A percentile compares a stretch with the other conserved stretches of the same genome.
phyloP scores from a whole-genome alignment of 1,140 invertebrate species.

The Drosophila watanabei region DNA sequence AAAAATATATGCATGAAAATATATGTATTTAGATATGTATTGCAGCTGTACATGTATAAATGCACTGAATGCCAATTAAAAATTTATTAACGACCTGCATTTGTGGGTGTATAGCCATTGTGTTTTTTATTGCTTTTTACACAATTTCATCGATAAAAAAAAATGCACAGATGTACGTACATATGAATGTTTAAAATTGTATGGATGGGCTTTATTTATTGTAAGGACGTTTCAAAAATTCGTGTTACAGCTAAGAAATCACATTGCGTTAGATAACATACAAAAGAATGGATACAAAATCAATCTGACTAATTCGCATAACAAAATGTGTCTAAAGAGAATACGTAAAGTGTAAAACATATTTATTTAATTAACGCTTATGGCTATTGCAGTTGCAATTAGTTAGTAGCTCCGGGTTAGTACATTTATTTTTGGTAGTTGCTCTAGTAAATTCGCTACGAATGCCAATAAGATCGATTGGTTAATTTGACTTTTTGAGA shows the following conservation, averaged over 20 bases:
- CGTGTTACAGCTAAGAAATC: constrained; percentile 73
- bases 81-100: constrained; percentile 11
- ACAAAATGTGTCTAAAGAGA: constrained; percentile 62
- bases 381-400: constrained; percentile 11
- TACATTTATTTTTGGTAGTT: constrained; percentile 11
- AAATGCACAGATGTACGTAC: not conserved
- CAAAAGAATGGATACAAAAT: constrained; percentile 51
- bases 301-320: constrained; percentile 49
- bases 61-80: constrained; percentile 15
- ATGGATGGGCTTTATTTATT: constrained; percentile 77
- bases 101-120: not conserved
- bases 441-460: constrained; percentile 58
- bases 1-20: not conserved
- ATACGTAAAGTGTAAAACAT: constrained; percentile 46
- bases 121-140: not conserved
- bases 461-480: constrained; percentile 37
- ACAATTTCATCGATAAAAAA: not conserved
- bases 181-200: constrained; percentile 40
- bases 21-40: not conserved
- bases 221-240: constrained; percentile 80
- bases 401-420: constrained; percentile 25
- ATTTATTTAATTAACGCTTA: constrained; percentile 55
- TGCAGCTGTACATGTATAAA: not conserved
- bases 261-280: constrained; percentile 74
- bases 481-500: constrained; percentile 73